Evolutionary conservation across 2,113 vertebrate species (phyloP).

Genomic region (Etheostoma spectabile): DNA sequence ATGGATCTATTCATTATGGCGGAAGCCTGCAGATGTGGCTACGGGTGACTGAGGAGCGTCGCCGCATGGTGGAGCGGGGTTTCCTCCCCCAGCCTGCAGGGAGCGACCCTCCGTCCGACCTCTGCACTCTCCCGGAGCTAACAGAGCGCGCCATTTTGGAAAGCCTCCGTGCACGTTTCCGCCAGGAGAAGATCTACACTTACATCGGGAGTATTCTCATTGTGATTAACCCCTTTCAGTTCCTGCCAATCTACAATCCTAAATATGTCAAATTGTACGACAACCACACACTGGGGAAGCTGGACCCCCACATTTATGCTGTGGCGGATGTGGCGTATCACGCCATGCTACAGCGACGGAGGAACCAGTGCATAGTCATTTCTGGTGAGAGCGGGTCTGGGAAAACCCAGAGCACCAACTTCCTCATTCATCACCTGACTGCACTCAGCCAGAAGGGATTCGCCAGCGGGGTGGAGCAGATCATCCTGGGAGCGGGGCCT

Average conservation of each 20-base stretch:
- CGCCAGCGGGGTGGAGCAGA: constrained; percentile 97
- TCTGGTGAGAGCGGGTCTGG: constrained; percentile 97
- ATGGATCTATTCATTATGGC: constrained; percentile 95
- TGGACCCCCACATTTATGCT: constrained; percentile 95
- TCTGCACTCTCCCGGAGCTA: constrained; percentile 91
- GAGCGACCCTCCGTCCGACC: constrained; percentile 89
- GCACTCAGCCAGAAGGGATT: constrained; percentile 98
- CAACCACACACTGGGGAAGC: constrained; percentile 94
- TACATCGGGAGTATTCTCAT: constrained; percentile 96
- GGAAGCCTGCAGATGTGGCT: constrained; percentile 97
- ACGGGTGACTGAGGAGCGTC: constrained; percentile 91
- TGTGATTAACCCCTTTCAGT: constrained; percentile 96
- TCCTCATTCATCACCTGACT: constrained; percentile 97
- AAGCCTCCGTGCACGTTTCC: constrained; percentile 93
- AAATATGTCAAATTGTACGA: constrained; percentile 98
- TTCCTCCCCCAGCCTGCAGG: constrained; percentile 94
- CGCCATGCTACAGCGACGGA: constrained; percentile 92
- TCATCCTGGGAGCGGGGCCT: constrained; percentile 97
- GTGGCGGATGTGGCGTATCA: constrained; percentile 97
- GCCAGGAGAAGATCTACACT: constrained; percentile 98
- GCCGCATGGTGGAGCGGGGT: constrained; percentile 92
- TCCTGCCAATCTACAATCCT: constrained; percentile 97
- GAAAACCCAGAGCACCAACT: constrained; percentile 98
- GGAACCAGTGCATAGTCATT: constrained; percentile 96
- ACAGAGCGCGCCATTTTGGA: constrained; percentile 94